Evolutionary conservation across 2,888 invertebrate species (phyloP).

Genomic region (Copidosoma aretas): DNA sequence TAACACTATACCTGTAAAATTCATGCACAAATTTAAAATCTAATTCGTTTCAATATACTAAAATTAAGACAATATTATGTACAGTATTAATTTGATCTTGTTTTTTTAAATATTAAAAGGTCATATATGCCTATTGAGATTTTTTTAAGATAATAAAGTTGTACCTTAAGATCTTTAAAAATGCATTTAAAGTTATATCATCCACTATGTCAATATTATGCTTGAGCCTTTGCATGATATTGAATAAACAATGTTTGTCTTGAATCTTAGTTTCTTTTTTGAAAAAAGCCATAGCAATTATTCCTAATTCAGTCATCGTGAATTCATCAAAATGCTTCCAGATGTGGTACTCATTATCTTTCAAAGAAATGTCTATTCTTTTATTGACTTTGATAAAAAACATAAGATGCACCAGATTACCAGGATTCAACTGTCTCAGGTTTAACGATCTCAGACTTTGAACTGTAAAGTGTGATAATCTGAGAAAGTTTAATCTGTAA

Average conservation of each 20-base stretch:
- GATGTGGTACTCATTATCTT: slow-evolving; percentile 29
- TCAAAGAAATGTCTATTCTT: not conserved
- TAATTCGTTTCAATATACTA: not conserved
- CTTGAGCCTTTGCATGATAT: slow-evolving; percentile 11
- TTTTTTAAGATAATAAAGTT: too few relatives aligned
- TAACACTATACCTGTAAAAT: slow-evolving; percentile 12
- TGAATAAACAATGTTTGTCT: not conserved
- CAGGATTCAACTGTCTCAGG: not conserved
- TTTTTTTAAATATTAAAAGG: slow-evolving; percentile 13
- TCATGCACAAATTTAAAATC: not conserved
- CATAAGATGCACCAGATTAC: slow-evolving; percentile 22
- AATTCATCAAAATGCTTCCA: slow-evolving; percentile 21
- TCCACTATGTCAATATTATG: slow-evolving; percentile 4
- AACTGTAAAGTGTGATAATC: slow-evolving; percentile 11
- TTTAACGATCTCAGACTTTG: slow-evolving; percentile 6
- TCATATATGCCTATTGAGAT: too few relatives aligned
- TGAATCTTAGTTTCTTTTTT: slow-evolving; percentile 14
- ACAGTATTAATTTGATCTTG: not conserved
- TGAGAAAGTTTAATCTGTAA: slow-evolving; percentile 66
- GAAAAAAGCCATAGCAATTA: slow-evolving; percentile 28
- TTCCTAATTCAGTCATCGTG: slow-evolving; percentile 33
- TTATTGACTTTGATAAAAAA: slow-evolving; percentile 18
- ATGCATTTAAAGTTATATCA: slow-evolving; percentile 10
- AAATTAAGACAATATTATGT: not conserved
- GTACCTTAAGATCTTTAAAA: slow-evolving; percentile 21